Conservation (phyloP, 2,113 vertebrate species). For the Cygnus atratus region DNA sequence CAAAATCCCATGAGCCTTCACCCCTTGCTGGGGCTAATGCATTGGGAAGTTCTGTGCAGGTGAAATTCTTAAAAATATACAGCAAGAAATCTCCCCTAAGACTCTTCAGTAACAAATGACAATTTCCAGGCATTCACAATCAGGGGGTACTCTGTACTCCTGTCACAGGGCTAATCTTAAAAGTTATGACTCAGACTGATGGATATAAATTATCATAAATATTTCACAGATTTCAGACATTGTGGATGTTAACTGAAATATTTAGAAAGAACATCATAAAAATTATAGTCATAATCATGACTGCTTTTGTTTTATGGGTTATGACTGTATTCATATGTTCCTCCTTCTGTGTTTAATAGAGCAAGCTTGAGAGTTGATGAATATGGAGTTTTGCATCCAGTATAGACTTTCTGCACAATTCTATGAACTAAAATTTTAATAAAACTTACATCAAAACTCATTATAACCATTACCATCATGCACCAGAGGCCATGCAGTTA, state of each 20-base stretch:
- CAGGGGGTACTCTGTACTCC: background rate
- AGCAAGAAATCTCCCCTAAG: background rate
- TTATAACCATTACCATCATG: background rate
- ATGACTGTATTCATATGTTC: background rate
- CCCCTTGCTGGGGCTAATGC: background rate
- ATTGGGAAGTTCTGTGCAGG: background rate
- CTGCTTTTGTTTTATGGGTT: background rate
- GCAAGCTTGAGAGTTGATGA: background rate
- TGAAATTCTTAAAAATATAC: background rate
- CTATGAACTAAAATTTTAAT: background rate
- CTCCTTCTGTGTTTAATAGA: background rate
- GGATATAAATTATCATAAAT: background rate
- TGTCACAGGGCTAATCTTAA: background rate
- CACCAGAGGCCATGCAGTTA: background rate
- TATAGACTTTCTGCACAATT: background rate
- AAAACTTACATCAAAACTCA: background rate
- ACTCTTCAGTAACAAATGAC: background rate
- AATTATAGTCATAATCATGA: background rate
- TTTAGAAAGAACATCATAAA: background rate
- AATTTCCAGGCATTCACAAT: background rate
- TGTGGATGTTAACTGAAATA: background rate
- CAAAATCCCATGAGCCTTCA: background rate
- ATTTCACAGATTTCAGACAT: background rate
- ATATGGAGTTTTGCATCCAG: background rate
- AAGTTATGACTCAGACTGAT: background rate